Evolutionary conservation across 2,113 vertebrate species (phyloP).

Genomic region (Psilopsiagon aymara): DNA sequence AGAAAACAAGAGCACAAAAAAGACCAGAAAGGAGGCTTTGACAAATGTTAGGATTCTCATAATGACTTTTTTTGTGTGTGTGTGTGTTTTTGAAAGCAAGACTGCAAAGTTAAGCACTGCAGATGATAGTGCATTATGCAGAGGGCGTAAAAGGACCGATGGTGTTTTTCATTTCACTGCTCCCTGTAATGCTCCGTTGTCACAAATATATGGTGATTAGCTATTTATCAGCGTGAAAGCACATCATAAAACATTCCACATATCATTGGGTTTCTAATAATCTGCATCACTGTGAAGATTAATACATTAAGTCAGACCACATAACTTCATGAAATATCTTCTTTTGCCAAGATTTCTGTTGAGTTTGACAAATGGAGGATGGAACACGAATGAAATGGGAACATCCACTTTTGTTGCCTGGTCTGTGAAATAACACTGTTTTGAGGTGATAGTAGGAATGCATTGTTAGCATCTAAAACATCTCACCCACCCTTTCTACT

Average conservation of each 20-base stretch:
- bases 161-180: slow-evolving; percentile 16
- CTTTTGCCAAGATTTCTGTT: slow-evolving; percentile 17
- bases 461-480: not conserved
- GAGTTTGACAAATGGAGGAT: not conserved
- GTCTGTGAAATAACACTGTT: not conserved
- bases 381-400: slow-evolving; percentile 4
- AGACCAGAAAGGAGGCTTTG: slow-evolving; percentile 40
- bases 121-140: slow-evolving; percentile 34
- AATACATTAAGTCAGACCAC: slow-evolving; percentile 20
- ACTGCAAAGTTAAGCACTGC: slow-evolving; percentile 23
- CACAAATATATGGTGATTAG: slow-evolving; percentile 44
- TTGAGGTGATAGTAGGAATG: not conserved
- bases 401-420: not conserved
- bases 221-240: slow-evolving; percentile 36
- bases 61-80: not conserved
- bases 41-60: slow-evolving; percentile 39
- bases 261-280: slow-evolving; percentile 21
- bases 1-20: not conserved
- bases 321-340: slow-evolving; percentile 23
- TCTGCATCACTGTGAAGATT: slow-evolving; percentile 25
- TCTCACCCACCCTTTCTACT: not conserved
- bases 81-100: slow-evolving; percentile 30
- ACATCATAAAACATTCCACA: slow-evolving; percentile 42
- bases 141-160: not conserved
- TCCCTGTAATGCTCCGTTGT: slow-evolving; percentile 34